phyloP scores from a whole-genome alignment of 1,140 invertebrate genomes.

The Yoshiicerus persimilis region DNA sequence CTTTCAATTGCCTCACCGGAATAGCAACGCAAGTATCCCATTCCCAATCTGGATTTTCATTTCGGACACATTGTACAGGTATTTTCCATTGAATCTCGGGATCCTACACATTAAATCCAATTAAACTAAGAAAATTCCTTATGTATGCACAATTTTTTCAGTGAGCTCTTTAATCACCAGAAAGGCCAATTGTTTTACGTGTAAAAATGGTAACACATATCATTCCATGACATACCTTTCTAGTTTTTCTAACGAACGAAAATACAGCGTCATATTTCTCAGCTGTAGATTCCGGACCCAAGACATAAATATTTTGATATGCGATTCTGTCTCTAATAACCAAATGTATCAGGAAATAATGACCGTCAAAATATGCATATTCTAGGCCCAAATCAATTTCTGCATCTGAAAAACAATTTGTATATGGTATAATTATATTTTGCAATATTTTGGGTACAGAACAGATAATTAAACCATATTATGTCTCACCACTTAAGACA shows the following conservation, averaged over 20 bases:
- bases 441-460: not conserved
- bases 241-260: not conserved
- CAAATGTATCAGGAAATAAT: not conserved
- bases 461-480: no score
- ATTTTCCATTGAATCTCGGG: not conserved
- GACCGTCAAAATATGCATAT: not conserved
- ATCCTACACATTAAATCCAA: not conserved
- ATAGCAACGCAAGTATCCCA: not conserved
- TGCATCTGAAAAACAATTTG: not conserved
- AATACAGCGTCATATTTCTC: not conserved
- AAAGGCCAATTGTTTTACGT: not conserved
- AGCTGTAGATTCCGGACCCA: not conserved
- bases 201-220: no score
- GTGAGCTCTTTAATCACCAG: not conserved
- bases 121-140: not conserved
- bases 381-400: not conserved
- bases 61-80: not conserved
- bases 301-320: not conserved
- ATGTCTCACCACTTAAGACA: not conserved
- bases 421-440: not conserved
- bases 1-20: not conserved
- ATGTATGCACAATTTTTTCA: not conserved
- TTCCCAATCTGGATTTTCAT: not conserved
- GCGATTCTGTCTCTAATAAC: not conserved
- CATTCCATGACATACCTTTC: not conserved